Conservation (phyloP, 92 coral and sea anemone species). For the Bergia sp. region DNA sequence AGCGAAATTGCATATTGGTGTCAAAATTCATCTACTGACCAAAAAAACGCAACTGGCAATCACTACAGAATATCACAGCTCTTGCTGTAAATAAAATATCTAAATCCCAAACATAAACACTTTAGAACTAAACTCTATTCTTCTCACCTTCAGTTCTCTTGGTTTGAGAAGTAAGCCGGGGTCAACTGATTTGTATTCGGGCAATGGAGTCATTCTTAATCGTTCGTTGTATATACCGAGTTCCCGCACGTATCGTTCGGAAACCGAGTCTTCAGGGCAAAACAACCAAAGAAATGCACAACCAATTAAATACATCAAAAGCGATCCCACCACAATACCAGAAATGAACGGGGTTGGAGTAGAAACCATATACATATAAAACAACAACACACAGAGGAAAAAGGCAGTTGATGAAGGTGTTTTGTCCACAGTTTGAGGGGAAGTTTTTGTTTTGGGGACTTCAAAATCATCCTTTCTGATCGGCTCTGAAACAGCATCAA, state of each 20-base stretch:
- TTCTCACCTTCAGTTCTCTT: slow-evolving; percentile 76
- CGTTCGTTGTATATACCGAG: slow-evolving; percentile 74
- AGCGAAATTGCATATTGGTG: neutral
- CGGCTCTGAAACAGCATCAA: slow-evolving; percentile 32
- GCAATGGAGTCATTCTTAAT: slow-evolving; percentile 52
- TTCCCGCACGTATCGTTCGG: slow-evolving; percentile 85
- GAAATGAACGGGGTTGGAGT: slow-evolving; percentile 79
- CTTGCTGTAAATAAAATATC: neutral
- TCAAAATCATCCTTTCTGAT: slow-evolving; percentile 48
- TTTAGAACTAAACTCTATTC: no score
- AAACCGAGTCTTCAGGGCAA: slow-evolving; percentile 88
- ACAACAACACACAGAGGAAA: slow-evolving; percentile 58
- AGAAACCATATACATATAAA: slow-evolving; percentile 68
- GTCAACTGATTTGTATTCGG: slow-evolving; percentile 59
- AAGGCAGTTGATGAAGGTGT: slow-evolving; percentile 68
- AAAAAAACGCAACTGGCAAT: neutral
- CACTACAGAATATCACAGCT: neutral
- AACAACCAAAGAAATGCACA: slow-evolving; percentile 87
- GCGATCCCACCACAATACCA: slow-evolving; percentile 78
- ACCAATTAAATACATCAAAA: slow-evolving; percentile 76
- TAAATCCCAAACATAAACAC: neutral
- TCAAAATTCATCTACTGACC: neutral
- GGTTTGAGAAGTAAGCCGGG: slow-evolving; percentile 72
- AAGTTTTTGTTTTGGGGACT: slow-evolving; percentile 1
- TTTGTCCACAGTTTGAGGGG: slow-evolving; percentile 49